Conservation (phyloP, 2,797 vertebrate species). For the Enoplosus armatus region DNA sequence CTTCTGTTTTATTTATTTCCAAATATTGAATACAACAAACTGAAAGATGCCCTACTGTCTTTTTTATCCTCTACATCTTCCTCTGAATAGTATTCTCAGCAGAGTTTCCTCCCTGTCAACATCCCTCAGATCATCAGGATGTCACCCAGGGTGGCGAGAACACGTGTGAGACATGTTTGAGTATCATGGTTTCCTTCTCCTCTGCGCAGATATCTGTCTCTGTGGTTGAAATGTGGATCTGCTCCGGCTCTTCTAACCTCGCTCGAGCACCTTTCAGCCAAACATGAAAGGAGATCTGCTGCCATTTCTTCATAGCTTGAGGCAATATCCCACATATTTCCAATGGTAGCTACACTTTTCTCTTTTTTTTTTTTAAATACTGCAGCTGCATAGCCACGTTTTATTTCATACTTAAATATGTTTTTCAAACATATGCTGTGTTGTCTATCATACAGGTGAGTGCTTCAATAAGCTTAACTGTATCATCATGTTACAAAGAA, state of each 20-base stretch:
- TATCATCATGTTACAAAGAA: too few relatives aligned
- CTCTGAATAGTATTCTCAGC: neutral
- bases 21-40: constrained; percentile 12
- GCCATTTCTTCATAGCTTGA: neutral
- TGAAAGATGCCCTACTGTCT: neutral
- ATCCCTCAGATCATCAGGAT: constrained; percentile 1
- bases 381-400: neutral
- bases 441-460: neutral
- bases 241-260: neutral
- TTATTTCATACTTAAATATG: neutral
- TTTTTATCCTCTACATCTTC: neutral
- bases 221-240: neutral
- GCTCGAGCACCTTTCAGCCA: neutral
- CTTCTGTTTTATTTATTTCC: neutral
- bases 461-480: neutral
- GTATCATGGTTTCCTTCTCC: neutral
- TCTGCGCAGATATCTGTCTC: neutral
- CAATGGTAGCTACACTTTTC: neutral
- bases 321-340: neutral
- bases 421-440: neutral
- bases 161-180: neutral
- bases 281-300: neutral
- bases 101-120: neutral
- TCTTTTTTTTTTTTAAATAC: too few relatives aligned
- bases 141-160: neutral